Evolutionary conservation across 2,797 vertebrate species (phyloP).

Genomic region (Spheniscus humboldti): DNA sequence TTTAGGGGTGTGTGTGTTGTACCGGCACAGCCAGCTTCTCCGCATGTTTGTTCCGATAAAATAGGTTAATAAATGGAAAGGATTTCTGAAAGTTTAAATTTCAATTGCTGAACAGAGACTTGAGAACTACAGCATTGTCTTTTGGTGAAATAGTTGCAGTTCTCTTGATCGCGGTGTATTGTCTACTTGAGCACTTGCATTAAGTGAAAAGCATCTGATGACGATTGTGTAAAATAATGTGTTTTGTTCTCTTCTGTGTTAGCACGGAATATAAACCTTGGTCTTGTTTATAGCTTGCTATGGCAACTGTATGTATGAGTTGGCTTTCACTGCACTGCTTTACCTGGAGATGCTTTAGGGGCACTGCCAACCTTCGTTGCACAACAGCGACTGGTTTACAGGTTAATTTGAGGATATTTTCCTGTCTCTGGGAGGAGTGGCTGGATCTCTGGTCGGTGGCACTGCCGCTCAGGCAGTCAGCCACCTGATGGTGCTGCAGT

Average conservation of each 20-base stretch:
- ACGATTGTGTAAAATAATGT: fast-evolving
- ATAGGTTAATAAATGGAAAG: background rate
- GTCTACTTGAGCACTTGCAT: fast-evolving
- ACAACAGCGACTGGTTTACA: fast-evolving
- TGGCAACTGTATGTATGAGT: background rate
- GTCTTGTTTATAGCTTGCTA: background rate
- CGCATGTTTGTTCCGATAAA: background rate
- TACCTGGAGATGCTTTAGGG: background rate
- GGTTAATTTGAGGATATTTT: background rate
- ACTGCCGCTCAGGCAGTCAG: background rate
- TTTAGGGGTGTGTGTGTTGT: background rate
- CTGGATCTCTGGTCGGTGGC: background rate
- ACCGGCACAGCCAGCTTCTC: too few species aligned
- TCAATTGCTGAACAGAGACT: background rate
- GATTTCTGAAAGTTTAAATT: background rate
- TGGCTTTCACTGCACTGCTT: background rate
- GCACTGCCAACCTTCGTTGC: background rate
- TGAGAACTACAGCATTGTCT: background rate
- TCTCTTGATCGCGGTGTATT: fast-evolving
- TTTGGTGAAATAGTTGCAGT: background rate
- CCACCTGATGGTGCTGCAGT: slow-evolving; percentile 53
- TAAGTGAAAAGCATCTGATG: background rate
- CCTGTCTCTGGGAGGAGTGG: background rate
- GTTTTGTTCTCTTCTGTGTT: background rate
- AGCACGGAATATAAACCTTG: too few species aligned